Conservation (phyloP, 2,888 invertebrate species). For the Anthophora plumipes region DNA sequence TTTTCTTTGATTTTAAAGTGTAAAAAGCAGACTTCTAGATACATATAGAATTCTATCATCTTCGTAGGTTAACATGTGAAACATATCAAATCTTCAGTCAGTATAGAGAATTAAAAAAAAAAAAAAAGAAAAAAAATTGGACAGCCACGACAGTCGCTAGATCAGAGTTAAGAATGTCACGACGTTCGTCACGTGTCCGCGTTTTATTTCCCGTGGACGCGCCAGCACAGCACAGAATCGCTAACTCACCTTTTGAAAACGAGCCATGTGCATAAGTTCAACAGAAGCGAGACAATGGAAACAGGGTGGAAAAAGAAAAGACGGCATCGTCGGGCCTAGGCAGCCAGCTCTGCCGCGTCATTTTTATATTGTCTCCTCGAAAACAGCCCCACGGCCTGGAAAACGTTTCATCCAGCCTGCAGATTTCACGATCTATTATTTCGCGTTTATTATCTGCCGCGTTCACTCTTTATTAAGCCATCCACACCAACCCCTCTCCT, state of each 20-base stretch:
- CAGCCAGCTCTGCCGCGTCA: constrained; percentile 29
- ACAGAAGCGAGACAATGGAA: constrained; percentile 58
- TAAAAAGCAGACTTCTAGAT: too few relatives aligned
- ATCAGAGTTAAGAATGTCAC: constrained; percentile 22
- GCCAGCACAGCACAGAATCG: constrained; percentile 18
- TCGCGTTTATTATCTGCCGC: constrained; percentile 24
- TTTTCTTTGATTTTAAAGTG: too few relatives aligned
- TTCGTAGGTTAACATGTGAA: too few relatives aligned
- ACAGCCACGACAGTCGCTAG: too few relatives aligned
- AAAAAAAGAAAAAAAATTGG: too few relatives aligned
- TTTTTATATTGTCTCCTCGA: constrained; percentile 48
- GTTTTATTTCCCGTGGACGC: constrained; percentile 19
- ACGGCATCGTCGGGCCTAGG: constrained; percentile 39
- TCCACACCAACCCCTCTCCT: background rate
- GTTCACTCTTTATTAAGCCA: constrained; percentile 31
- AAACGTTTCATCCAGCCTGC: constrained; percentile 19
- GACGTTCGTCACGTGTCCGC: constrained; percentile 19
- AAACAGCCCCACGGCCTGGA: constrained; percentile 34
- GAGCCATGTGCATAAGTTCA: constrained; percentile 58
- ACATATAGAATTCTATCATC: too few relatives aligned
- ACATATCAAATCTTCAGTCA: too few relatives aligned
- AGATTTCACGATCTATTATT: constrained; percentile 50
- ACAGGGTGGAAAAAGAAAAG: constrained; percentile 47
- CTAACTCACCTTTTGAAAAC: constrained; percentile 57
- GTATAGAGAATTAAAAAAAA: too few relatives aligned